Percentiles rank a stretch among this genome's conserved stretches.
phyloP scores from a whole-genome alignment of 2,888 invertebrate genomes.

The Latheticus oryzae region DNA sequence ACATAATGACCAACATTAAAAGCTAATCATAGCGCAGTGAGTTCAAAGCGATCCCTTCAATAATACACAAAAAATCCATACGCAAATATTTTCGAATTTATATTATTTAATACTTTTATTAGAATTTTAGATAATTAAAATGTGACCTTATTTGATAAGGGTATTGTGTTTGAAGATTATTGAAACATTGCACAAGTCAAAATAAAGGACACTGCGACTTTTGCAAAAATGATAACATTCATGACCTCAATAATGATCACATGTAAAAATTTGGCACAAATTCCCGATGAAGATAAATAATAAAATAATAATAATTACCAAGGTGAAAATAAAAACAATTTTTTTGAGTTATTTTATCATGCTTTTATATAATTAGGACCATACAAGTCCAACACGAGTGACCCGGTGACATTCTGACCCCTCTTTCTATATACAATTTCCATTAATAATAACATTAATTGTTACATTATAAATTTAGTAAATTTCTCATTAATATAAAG shows the following conservation, averaged over 20 bases:
- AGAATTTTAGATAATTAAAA: not conserved
- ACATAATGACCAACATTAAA: conserved; percentile 43
- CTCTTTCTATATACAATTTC: conserved; percentile 21
- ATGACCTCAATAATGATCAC: too few relatives aligned
- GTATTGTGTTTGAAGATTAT: conserved; percentile 4
- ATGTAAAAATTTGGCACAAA: too few relatives aligned
- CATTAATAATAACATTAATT: conserved; percentile 16
- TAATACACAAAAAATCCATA: not conserved
- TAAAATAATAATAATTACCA: too few relatives aligned
- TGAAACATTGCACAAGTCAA: conserved; percentile 18
- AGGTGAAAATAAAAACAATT: too few relatives aligned
- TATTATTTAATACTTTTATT: too few relatives aligned
- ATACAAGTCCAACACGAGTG: conserved; percentile 34
- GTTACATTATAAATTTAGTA: not conserved
- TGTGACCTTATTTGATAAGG: conserved; percentile 15
- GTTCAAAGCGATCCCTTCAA: conserved; percentile 25
- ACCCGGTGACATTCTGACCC: conserved; percentile 33
- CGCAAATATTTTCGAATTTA: too few relatives aligned
- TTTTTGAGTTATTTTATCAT: conserved; percentile 20
- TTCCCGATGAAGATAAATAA: too few relatives aligned
- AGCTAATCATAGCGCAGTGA: conserved; percentile 41
- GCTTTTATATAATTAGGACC: conserved; percentile 30
- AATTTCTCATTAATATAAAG: not conserved
- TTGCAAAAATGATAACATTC: conserved; percentile 13
- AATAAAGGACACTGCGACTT: conserved; percentile 27